Percentiles rank a stretch among this genome's conserved stretches.
phyloP scores from a whole-genome alignment of 2,113 vertebrate genomes.

The Dasyornis broadbenti region DNA sequence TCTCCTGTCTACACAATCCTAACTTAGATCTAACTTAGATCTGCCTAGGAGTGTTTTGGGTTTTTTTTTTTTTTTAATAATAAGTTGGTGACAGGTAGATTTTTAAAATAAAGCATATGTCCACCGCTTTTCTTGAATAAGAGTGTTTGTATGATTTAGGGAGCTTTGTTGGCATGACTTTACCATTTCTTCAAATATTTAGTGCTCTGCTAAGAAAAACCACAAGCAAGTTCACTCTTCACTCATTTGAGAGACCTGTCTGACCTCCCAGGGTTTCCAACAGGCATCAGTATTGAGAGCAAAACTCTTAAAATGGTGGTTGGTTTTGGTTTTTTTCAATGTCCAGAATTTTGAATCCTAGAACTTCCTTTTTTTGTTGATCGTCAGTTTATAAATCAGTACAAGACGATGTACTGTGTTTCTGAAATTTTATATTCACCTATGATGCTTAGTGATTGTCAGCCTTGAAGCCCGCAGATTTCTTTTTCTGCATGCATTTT shows the following conservation, averaged over 20 bases:
- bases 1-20: neutral
- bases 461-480: neutral
- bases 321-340: neutral
- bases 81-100: neutral
- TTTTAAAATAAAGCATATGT: neutral
- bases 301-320: neutral
- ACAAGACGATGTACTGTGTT: neutral
- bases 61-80: neutral
- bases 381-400: neutral
- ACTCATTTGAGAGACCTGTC: neutral
- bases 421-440: neutral
- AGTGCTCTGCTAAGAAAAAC: neutral
- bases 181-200: neutral
- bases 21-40: neutral
- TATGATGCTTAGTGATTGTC: neutral
- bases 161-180: neutral
- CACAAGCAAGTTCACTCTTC: neutral
- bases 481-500: neutral
- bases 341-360: neutral
- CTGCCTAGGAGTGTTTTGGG: rapidly evolving
- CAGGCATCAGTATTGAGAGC: neutral
- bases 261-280: neutral
- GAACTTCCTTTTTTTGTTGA: neutral
- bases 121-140: neutral
- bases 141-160: neutral